Percentiles rank a stretch among this genome's conserved stretches.
phyloP scores from a whole-genome alignment of 2,113 vertebrate species.

The Cichladusa arquata region DNA sequence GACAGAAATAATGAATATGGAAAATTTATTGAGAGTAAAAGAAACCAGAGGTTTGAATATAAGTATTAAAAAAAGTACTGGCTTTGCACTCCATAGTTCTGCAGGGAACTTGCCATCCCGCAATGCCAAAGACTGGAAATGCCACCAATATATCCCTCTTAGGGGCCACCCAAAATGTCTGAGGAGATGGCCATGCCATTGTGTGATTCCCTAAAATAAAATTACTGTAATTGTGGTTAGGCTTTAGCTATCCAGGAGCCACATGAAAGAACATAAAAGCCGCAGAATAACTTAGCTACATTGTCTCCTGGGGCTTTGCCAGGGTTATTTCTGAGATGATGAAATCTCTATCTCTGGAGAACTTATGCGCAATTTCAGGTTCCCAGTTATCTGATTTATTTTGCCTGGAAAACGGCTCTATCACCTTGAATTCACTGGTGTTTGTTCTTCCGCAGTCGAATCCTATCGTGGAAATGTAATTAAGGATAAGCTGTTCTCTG shows the following conservation, averaged over 20 bases:
- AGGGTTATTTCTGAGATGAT: constrained; percentile 52
- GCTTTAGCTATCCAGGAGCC: constrained; percentile 51
- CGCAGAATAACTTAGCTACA: constrained; percentile 62
- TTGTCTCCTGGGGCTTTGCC: constrained; percentile 47
- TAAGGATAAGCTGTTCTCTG: constrained; percentile 49
- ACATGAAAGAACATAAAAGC: constrained; percentile 62
- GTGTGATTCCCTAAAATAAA: constrained; percentile 65
- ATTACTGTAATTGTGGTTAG: constrained; percentile 61
- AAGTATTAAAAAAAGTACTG: background rate
- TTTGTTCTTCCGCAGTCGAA: background rate
- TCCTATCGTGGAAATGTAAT: background rate
- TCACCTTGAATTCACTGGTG: constrained; percentile 12
- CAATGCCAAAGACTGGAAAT: constrained; percentile 18
- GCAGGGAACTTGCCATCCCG: constrained; percentile 1
- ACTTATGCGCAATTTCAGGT: background rate
- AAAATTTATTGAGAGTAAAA: background rate
- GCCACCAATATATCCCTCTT: constrained; percentile 6
- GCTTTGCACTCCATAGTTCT: background rate
- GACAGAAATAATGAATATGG: background rate
- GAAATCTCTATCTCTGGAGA: constrained; percentile 50
- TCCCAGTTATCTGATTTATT: background rate
- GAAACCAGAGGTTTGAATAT: background rate
- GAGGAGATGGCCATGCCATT: constrained; percentile 14
- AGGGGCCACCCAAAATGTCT: constrained; percentile 65
- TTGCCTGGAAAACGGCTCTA: background rate